Percentiles rank a stretch among this genome's conserved stretches.
phyloP scores from a whole-genome alignment of 2,888 invertebrate genomes.

The Trichogramma evanescens region DNA sequence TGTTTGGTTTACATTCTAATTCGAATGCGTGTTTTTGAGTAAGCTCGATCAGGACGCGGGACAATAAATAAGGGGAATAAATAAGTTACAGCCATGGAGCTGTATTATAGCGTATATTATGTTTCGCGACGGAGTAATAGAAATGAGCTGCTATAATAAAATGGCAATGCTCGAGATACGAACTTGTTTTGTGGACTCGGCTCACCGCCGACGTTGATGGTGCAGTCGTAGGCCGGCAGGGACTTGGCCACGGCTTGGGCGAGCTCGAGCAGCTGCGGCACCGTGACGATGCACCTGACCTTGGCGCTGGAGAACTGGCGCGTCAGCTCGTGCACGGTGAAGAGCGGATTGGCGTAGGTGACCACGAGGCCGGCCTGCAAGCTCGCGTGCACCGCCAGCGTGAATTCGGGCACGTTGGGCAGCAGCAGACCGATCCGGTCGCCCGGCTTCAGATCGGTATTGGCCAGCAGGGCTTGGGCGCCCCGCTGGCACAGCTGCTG shows the following conservation, averaged over 20 bases:
- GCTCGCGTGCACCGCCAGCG: slow-evolving; percentile 60
- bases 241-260: slow-evolving; percentile 53
- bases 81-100: too few relatives aligned
- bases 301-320: slow-evolving; percentile 59
- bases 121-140: too few relatives aligned
- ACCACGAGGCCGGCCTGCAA: slow-evolving; percentile 60
- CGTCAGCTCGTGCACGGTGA: slow-evolving; percentile 60
- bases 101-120: too few relatives aligned
- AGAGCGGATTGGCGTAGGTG: slow-evolving; percentile 65
- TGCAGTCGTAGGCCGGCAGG: slow-evolving; percentile 55
- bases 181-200: slow-evolving; percentile 42
- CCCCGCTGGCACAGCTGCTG: slow-evolving; percentile 55
- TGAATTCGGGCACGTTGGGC: slow-evolving; percentile 66
- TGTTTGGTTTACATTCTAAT: too few relatives aligned
- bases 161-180: too few relatives aligned
- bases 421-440: slow-evolving; percentile 61
- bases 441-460: slow-evolving; percentile 54
- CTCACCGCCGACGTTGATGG: slow-evolving; percentile 60
- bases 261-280: slow-evolving; percentile 58
- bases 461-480: slow-evolving; percentile 54
- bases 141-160: too few relatives aligned
- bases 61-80: too few relatives aligned
- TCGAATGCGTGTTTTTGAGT: too few relatives aligned
- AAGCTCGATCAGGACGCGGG: too few relatives aligned
- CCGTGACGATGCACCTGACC: slow-evolving; percentile 59